Percentiles rank a stretch among this genome's conserved stretches.
Conservation (phyloP, 2,888 invertebrate species). For the Cephus runcator region DNA sequence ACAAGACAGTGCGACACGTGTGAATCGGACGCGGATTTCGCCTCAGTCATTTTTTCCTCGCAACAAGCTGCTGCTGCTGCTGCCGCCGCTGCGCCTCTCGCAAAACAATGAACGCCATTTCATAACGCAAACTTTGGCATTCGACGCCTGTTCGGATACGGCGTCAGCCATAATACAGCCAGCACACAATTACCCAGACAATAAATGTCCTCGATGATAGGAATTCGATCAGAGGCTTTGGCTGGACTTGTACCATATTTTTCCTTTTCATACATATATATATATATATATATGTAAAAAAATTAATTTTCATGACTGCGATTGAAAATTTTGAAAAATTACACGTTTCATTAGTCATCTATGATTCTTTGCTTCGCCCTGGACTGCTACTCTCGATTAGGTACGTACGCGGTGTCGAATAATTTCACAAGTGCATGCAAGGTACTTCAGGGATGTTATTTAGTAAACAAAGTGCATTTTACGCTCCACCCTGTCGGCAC, state of each 20-base stretch:
- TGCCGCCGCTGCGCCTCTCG: background rate
- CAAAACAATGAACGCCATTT: background rate
- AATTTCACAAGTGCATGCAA: conserved; percentile 21
- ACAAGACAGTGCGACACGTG: background rate
- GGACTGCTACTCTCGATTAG: background rate
- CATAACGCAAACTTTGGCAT: background rate
- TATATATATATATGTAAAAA: too few species aligned
- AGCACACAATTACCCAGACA: background rate
- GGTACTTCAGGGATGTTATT: conserved; percentile 57
- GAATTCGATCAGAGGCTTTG: background rate
- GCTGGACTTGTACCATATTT: too few species aligned
- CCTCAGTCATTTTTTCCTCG: background rate
- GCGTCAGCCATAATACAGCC: background rate
- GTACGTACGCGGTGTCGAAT: conserved; percentile 23
- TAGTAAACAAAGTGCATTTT: conserved; percentile 63
- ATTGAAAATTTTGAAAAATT: background rate
- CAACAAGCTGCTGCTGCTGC: background rate
- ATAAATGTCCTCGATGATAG: background rate
- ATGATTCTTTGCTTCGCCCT: background rate
- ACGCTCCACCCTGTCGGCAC: conserved; percentile 57
- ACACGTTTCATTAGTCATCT: too few species aligned
- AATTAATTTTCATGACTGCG: too few species aligned
- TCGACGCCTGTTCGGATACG: background rate
- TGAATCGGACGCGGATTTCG: background rate
- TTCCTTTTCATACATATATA: too few species aligned